Conservation (phyloP, 2,888 invertebrate species). For the Drosophila testacea region DNA sequence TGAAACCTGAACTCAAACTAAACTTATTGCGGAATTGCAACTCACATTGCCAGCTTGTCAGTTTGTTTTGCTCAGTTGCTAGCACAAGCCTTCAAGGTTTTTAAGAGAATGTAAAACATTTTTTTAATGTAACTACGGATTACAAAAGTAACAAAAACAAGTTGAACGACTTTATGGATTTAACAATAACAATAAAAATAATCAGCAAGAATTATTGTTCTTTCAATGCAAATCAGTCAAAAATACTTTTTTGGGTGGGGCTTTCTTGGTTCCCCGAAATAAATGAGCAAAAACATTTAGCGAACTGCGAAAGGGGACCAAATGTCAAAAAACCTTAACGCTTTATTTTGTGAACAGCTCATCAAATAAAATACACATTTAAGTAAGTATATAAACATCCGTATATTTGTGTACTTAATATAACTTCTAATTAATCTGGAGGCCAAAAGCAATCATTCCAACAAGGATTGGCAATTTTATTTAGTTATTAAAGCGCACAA, state of each 20-base stretch:
- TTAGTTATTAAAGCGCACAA: constrained; percentile 10
- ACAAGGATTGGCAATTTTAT: constrained; percentile 14
- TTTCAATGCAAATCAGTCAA: constrained; percentile 50
- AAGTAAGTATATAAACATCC: neutral
- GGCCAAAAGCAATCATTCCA: constrained; percentile 4
- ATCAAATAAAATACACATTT: neutral
- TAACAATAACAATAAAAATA: constrained; percentile 29
- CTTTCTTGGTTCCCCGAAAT: constrained; percentile 11
- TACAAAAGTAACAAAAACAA: constrained; percentile 64
- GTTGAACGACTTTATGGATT: constrained; percentile 70
- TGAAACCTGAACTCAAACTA: constrained; percentile 15
- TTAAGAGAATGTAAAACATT: constrained; percentile 73
- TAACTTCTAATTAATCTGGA: neutral
- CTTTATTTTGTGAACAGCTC: neutral
- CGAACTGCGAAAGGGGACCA: neutral
- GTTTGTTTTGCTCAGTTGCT: constrained; percentile 15
- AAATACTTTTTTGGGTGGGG: constrained; percentile 35
- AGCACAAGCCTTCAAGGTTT: constrained; percentile 58
- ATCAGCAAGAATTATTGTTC: constrained; percentile 46
- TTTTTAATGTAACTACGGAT: constrained; percentile 49
- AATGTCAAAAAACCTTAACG: neutral
- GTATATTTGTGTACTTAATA: neutral
- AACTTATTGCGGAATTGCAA: constrained; percentile 66
- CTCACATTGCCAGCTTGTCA: constrained; percentile 40
- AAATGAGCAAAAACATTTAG: neutral